Evolutionary conservation across 2,888 invertebrate species (phyloP).

Genomic region (Notodonta dromedarius): DNA sequence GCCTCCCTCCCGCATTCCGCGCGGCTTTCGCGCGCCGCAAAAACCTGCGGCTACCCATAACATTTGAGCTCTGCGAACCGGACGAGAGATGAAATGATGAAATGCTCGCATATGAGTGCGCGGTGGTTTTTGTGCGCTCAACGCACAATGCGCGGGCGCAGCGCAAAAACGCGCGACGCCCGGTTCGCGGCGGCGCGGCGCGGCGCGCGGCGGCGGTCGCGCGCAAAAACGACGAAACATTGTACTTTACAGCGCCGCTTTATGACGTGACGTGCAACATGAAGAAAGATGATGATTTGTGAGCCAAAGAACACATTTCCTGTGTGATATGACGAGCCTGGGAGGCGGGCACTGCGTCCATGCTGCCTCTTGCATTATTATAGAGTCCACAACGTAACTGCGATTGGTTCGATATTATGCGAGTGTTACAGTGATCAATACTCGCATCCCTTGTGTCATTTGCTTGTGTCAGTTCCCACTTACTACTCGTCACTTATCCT

Average conservation of each 20-base stretch:
- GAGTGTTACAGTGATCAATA: too few species aligned
- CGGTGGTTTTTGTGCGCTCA: background rate
- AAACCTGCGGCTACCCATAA: background rate
- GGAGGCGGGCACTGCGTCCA: background rate
- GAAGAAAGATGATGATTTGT: conserved; percentile 1
- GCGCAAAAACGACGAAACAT: conserved; percentile 1
- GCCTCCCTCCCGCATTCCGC: conserved; percentile 4
- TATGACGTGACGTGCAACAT: background rate
- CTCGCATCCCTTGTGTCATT: too few species aligned
- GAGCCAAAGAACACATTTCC: conserved; percentile 1
- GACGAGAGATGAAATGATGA: conserved; percentile 3
- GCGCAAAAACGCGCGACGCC: conserved; percentile 7
- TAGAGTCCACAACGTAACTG: too few species aligned
- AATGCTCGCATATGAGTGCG: background rate
- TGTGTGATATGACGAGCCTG: background rate
- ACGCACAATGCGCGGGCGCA: conserved; percentile 7
- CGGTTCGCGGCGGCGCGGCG: background rate
- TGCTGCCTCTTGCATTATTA: too few species aligned
- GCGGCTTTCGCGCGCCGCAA: conserved; percentile 1
- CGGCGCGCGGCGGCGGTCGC: background rate
- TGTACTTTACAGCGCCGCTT: conserved; percentile 8
- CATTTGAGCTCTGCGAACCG: conserved; percentile 7
- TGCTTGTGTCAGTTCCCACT: too few species aligned
- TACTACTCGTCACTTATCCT: too few species aligned
- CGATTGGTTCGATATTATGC: too few species aligned